Conservation (phyloP, 2,113 vertebrate species). For the Nettapus auritus region DNA sequence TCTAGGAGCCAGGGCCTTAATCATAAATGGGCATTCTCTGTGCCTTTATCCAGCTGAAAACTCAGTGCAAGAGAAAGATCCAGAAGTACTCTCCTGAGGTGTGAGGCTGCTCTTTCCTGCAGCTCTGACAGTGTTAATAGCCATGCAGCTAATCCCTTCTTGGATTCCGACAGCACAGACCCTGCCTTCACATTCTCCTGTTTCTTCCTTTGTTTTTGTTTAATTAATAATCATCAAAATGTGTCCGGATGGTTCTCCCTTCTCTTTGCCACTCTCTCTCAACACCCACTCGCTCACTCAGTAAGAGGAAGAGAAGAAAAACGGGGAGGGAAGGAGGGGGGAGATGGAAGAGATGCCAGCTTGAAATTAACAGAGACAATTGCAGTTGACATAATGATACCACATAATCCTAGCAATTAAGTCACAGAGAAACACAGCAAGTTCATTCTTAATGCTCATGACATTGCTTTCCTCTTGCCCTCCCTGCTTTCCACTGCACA, state of each 20-base stretch:
- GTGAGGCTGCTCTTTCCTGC: background rate
- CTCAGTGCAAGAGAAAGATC: background rate
- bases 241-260: background rate
- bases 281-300: background rate
- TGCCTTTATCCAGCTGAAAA: background rate
- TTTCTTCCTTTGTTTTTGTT: slow-evolving; percentile 40
- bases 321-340: background rate
- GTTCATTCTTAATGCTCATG: background rate
- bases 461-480: background rate
- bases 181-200: background rate
- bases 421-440: background rate
- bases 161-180: background rate
- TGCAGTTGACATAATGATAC: slow-evolving; percentile 37
- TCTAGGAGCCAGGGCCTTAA: background rate
- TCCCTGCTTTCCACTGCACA: fast-evolving
- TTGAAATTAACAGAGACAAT: slow-evolving; percentile 28
- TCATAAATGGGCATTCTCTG: background rate
- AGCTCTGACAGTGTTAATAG: background rate
- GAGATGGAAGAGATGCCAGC: background rate
- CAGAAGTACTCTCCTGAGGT: background rate
- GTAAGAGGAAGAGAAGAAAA: background rate
- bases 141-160: background rate
- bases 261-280: background rate
- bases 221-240: slow-evolving; percentile 34
- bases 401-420: slow-evolving; percentile 60